Conservation (phyloP, 1,140 invertebrate genomes). For the Melipona quadrifasciata region DNA sequence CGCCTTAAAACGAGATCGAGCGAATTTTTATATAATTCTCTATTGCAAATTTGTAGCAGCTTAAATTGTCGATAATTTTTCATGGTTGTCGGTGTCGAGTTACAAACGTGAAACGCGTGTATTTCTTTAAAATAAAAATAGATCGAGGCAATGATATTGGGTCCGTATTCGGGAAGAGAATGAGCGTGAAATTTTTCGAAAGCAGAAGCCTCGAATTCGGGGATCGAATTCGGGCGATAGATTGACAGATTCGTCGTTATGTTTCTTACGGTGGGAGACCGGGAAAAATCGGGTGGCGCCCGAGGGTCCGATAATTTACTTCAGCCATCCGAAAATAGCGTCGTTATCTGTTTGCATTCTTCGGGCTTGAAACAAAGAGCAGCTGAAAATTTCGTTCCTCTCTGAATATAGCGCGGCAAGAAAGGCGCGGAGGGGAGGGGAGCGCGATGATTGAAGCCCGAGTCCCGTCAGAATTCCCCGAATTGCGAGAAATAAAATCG, state of each 20-base stretch:
- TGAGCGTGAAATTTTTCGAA: not conserved
- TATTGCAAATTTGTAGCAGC: too few species aligned
- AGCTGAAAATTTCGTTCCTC: conserved; percentile 42
- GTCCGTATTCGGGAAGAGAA: not conserved
- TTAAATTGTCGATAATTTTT: too few species aligned
- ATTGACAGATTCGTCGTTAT: not conserved
- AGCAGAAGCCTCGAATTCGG: too few species aligned
- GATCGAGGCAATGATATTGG: too few species aligned
- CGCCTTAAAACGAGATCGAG: too few species aligned
- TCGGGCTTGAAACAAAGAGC: conserved; percentile 47
- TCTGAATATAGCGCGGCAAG: conserved; percentile 20
- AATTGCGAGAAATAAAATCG: conserved; percentile 40
- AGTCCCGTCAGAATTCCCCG: conserved; percentile 35
- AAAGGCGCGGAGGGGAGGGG: too few species aligned
- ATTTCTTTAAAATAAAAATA: too few species aligned
- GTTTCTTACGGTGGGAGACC: not conserved
- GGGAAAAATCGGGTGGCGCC: conserved; percentile 3
- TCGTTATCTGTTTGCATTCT: conserved; percentile 47
- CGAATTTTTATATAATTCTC: too few species aligned
- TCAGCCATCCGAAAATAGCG: conserved; percentile 24
- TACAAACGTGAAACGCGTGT: too few species aligned
- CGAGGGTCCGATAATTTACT: conserved; percentile 24
- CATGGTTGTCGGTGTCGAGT: too few species aligned
- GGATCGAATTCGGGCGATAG: not conserved
- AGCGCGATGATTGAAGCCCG: conserved; percentile 36